Base-by-base conservation (phyloP, 2,797 vertebrate genomes). In the Parotocinclus haroldoi region DNA sequence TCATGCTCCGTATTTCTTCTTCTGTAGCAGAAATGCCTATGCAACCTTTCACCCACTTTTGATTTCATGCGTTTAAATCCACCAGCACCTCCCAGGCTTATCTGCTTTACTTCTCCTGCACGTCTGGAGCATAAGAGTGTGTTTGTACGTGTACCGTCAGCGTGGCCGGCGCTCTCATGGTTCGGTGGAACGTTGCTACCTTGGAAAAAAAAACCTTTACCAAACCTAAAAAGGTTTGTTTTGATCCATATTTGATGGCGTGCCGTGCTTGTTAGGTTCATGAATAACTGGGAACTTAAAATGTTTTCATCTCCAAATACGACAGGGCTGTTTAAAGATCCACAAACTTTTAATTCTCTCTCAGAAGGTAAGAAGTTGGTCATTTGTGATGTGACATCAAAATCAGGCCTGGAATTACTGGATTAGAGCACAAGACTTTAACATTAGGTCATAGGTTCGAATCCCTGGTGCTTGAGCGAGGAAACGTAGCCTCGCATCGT, bases 1-100 rank as follows among this genome's bases (percentile, higher is more conserved):
- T 27, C 27, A 27, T 2, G 27, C 27, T 27, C n/a, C n/a, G 27
- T 27, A 2, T 27, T 27, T 27, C 27, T 27, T 27, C 27, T 27
- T 27, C 5, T 86, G 83, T 88, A 87, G 82, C 83, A 85, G 82
- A 83, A 75, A 83, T 78, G 86, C 89, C 88, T 89, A 89, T 91
- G 90, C 89, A 91, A 86, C 81, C 78, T 79, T 79, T 79, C 78
- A 76, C 74, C 72, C 58, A 71, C 69, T 74, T 72, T 61, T 39
- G 71, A 76, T 63, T 61, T 75, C 69, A 4, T 52, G 57, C 80
- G 78, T 63, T 12, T 16, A 12, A 59, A 45, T 61, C 52, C 36
- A n/a, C 42, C 38, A 13, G 18, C 27, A 27, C 19, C 12, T 46
- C 40, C 12, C 46, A 7, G 4, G 1, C 14, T 10, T 13, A 39